A percentile compares a stretch with the other conserved stretches of the same genome.
Conservation (phyloP, 2,113 vertebrate species). For the Eptesicus fuscus region DNA sequence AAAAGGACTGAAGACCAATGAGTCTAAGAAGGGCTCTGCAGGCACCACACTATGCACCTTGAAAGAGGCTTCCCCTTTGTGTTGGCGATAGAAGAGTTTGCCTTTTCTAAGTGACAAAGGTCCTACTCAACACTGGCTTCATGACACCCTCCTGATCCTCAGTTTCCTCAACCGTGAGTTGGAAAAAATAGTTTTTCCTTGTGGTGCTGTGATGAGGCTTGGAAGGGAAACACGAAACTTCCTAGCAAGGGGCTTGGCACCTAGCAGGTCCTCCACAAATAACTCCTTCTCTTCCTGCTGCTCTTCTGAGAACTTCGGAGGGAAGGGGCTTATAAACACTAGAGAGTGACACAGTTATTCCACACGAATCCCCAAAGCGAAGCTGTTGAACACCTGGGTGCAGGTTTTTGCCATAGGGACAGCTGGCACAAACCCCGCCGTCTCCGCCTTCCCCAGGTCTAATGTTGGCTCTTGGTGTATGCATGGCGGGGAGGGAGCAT, state of each 20-base stretch:
- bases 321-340: neutral
- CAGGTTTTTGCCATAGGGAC: neutral
- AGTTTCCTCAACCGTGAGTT: neutral
- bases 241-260: neutral
- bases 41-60: fast-evolving
- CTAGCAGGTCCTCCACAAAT: neutral
- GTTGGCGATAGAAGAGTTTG: neutral
- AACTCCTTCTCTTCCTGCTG: neutral
- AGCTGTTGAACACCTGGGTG: neutral
- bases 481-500: too few species aligned
- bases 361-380: neutral
- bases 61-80: neutral
- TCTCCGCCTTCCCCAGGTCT: neutral
- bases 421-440: fast-evolving
- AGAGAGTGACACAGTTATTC: neutral
- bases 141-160: neutral
- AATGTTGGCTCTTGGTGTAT: neutral
- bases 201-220: neutral
- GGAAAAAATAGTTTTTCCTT: neutral
- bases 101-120: neutral
- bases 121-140: neutral
- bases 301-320: neutral
- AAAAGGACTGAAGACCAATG: neutral
- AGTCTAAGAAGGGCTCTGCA: neutral
- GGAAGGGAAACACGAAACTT: neutral